Evolutionary conservation across 1,140 invertebrate genomes (phyloP).

Genomic region (Bathynomus jamesi): DNA sequence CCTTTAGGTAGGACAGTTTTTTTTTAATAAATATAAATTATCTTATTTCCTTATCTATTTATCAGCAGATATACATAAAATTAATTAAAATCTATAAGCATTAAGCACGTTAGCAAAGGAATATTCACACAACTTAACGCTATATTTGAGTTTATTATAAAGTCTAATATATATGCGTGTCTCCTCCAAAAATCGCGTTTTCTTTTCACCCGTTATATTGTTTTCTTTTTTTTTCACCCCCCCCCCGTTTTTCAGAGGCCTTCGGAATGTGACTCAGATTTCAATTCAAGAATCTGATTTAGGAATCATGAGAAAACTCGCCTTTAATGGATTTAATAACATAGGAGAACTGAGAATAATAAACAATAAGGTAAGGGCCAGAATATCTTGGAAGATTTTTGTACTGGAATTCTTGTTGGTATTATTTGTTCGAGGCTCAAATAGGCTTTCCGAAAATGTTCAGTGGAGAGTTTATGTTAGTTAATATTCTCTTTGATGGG

Average conservation of each 20-base stretch:
- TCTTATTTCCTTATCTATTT: background rate
- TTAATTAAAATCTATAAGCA: no score
- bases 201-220: no score
- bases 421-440: no score
- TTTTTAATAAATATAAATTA: background rate
- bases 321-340: conserved; percentile 26
- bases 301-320: conserved; percentile 19
- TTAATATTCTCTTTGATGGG: no score
- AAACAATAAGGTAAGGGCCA: conserved; percentile 25
- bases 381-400: background rate
- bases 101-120: no score
- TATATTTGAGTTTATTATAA: background rate
- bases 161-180: no score
- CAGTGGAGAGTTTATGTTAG: no score
- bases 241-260: conserved; percentile 16
- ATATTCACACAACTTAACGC: no score
- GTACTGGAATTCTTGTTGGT: no score
- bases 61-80: background rate
- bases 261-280: conserved; percentile 32
- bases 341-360: conserved; percentile 31
- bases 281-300: conserved; percentile 35
- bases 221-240: background rate
- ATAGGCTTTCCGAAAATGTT: no score
- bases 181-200: no score
- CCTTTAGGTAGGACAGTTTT: conserved; percentile 22